phyloP scores from a whole-genome alignment of 2,113 vertebrate genomes.

The Charina bottae region DNA sequence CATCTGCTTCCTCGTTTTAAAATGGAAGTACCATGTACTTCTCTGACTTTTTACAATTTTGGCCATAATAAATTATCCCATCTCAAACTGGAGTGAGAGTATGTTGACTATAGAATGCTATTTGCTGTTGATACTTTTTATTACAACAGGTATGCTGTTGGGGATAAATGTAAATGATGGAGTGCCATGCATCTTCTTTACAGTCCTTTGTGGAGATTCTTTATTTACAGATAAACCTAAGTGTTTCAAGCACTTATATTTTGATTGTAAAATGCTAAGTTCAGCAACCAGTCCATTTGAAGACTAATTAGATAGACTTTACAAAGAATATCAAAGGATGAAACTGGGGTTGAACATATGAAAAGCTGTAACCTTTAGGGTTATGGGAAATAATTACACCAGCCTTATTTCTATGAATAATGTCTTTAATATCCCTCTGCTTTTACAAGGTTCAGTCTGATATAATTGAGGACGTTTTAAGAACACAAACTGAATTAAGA shows the following conservation, averaged over 20 bases:
- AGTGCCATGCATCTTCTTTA: neutral
- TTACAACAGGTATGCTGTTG: neutral
- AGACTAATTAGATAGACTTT: neutral
- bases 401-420: constrained; percentile 29
- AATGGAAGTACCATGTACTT: neutral
- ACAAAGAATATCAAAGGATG: neutral
- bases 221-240: neutral
- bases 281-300: neutral
- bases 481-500: constrained; percentile 38
- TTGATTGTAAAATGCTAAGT: constrained; percentile 4
- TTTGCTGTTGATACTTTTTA: neutral
- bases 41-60: neutral
- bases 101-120: neutral
- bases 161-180: neutral
- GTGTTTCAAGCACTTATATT: neutral
- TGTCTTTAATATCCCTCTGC: constrained; percentile 33
- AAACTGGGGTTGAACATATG: neutral
- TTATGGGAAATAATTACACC: constrained; percentile 6
- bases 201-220: neutral
- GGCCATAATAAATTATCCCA: neutral
- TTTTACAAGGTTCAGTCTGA: constrained; percentile 27
- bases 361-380: constrained; percentile 19
- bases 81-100: neutral
- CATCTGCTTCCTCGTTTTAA: neutral
- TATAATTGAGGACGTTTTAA: constrained; percentile 35